Evolutionary conservation across 2,888 invertebrate species (phyloP).

Genomic region (Nomada goodeniana): DNA sequence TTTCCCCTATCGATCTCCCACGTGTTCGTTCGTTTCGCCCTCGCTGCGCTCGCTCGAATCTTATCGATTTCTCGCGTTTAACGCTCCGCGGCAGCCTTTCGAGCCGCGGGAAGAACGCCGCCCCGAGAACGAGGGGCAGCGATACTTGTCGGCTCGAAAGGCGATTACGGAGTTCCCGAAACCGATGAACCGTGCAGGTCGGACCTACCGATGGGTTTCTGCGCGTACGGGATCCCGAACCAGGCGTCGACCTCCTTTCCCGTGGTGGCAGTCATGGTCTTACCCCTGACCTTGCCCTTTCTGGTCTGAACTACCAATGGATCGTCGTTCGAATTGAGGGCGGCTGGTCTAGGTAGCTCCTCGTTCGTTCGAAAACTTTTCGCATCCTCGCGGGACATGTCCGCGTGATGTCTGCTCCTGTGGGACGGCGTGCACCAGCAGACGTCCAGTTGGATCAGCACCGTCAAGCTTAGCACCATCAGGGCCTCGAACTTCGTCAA

Average conservation of each 20-base stretch:
- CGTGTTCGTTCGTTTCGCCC: not conserved
- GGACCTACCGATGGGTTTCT: conserved; percentile 88
- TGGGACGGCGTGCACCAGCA: conserved; percentile 80
- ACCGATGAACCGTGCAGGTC: conserved; percentile 27
- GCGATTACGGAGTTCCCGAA: conserved; percentile 22
- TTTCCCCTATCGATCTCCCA: too few species aligned
- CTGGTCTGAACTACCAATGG: conserved; percentile 91
- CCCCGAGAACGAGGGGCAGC: too few species aligned
- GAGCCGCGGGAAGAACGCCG: too few species aligned
- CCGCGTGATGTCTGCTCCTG: conserved; percentile 81
- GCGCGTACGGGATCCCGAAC: conserved; percentile 93
- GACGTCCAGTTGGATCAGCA: conserved; percentile 74
- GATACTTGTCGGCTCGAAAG: not conserved
- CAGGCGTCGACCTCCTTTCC: conserved; percentile 93
- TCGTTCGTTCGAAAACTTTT: conserved; percentile 80
- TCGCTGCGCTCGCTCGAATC: not conserved
- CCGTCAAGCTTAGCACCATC: conserved; percentile 72
- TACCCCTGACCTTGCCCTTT: conserved; percentile 91
- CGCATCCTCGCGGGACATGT: conserved; percentile 78
- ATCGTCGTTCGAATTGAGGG: conserved; percentile 86
- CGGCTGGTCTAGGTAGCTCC: conserved; percentile 72
- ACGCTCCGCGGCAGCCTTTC: too few species aligned
- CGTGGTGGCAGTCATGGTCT: conserved; percentile 90
- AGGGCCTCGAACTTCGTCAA: conserved; percentile 75
- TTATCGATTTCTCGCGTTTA: not conserved